Base-by-base conservation (phyloP, 2,888 invertebrate genomes). In the Scaptomyza parva region DNA sequence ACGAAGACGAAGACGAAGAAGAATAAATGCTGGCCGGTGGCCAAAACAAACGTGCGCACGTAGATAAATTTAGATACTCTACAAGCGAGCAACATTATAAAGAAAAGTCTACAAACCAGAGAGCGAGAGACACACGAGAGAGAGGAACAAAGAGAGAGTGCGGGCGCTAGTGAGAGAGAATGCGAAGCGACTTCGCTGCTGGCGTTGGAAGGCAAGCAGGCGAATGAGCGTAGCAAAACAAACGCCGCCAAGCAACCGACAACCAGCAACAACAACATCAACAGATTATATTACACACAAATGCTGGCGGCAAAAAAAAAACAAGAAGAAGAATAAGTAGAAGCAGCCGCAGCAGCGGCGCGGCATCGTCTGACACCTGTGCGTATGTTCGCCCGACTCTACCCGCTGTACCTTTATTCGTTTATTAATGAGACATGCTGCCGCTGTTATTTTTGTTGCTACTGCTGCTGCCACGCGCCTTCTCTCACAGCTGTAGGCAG, bases 161-260 rank as follows among this genome's bases (percentile, higher is more conserved):
- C 39, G 24, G 44, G 12, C 24, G 24, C 7, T 7, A 22, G 3
- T 14, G 28, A 8, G 45, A 45, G 26, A 47, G 24, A 55, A 24
- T 41, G 65, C 24, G 59, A 7, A 24, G 33, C 26, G 30, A 37
- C 57, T 43, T 39, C 58, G 55, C 72, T 61, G 80, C 40, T 45
- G 26, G 24, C 73, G 58, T 33, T 28, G 33, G 54, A 43, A 54
- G 33, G 50, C 79, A 84, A 80, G 54, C 45, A 54, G 33, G 50
- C 79, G 80, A 80, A 80, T 61, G 74, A 74, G 74, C 81, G 61
- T 70, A 80, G 80, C 80, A 80, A 67, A 80, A 80, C 80, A 80
- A 80, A 83, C 24, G 47, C 45, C 60, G 24, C 39, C 63, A 54
- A 79, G 43, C 22, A 50, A 17, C 17, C 17, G 35, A 35, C 14